Percentiles rank a stretch among this genome's conserved stretches.
These are phyloP conservation scores for Danaus chrysippus DNA, from an alignment of 2,888 invertebrate genomes.

Conservation along the genomic window DNA sequence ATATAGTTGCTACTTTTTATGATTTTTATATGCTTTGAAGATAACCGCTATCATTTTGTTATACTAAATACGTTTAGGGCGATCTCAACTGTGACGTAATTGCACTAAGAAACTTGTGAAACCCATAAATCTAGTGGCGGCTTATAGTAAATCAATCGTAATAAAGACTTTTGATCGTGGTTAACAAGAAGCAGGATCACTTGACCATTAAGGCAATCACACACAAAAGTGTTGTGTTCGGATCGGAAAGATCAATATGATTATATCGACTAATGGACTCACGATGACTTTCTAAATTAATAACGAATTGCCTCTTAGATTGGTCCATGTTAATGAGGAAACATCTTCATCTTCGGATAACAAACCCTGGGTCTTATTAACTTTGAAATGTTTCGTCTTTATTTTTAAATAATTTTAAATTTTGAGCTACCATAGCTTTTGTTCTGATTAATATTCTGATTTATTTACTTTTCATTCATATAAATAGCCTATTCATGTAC, in stretches of 20 bases:
- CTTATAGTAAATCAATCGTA: slow-evolving; percentile 62
- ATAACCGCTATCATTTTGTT: background rate
- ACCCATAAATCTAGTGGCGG: slow-evolving; percentile 63
- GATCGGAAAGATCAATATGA: slow-evolving; percentile 67
- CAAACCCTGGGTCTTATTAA: slow-evolving; percentile 52
- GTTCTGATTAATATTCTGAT: background rate
- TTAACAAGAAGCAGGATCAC: slow-evolving; percentile 75
- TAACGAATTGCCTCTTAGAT: slow-evolving; percentile 65
- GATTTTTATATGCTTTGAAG: background rate
- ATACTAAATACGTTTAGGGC: slow-evolving; percentile 14
- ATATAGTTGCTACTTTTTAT: background rate
- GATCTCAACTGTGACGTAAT: slow-evolving; percentile 54
- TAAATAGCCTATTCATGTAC: no score
- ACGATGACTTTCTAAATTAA: slow-evolving; percentile 79
- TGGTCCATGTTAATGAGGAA: slow-evolving; percentile 69
- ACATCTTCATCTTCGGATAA: slow-evolving; percentile 63
- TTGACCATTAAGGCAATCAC: slow-evolving; percentile 72
- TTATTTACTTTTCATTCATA: background rate
- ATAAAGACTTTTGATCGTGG: slow-evolving; percentile 62
- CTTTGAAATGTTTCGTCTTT: slow-evolving; percentile 46
- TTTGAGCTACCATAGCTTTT: slow-evolving; percentile 37
- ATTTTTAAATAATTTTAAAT: slow-evolving; percentile 42
- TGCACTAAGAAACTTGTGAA: slow-evolving; percentile 64
- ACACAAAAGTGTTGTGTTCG: slow-evolving; percentile 54
- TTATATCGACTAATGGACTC: slow-evolving; percentile 68